Percentiles rank a stretch among this genome's conserved stretches.
Conservation (phyloP, 2,888 invertebrate species). For the Netelia melanura region DNA sequence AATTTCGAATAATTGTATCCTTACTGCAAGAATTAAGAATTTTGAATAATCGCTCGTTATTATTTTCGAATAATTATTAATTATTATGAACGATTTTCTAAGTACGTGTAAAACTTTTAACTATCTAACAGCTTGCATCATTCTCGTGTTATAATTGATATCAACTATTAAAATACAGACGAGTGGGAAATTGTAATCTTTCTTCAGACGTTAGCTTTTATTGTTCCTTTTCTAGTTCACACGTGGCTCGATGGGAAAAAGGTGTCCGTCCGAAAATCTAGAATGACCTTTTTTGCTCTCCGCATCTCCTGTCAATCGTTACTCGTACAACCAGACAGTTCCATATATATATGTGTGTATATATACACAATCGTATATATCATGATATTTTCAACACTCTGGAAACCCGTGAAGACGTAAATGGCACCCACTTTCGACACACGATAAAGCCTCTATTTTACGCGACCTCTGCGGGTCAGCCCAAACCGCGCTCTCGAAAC, state of each 20-base stretch:
- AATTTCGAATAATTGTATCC: too few species aligned
- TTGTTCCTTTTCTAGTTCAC: background rate
- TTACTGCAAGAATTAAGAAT: too few species aligned
- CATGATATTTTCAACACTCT: background rate
- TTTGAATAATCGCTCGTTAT: too few species aligned
- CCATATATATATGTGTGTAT: background rate
- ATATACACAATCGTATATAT: background rate
- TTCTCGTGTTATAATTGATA: background rate
- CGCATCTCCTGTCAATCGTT: background rate
- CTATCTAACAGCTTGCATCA: too few species aligned
- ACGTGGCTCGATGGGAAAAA: background rate
- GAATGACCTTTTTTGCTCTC: background rate
- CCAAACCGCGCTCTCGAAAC: background rate
- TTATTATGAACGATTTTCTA: background rate
- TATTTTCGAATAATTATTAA: too few species aligned
- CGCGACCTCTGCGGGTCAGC: conserved; percentile 5
- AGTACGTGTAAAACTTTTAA: background rate
- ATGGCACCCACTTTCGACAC: conserved; percentile 11
- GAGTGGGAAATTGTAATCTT: background rate
- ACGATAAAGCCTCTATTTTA: conserved; percentile 11
- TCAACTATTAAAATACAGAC: background rate
- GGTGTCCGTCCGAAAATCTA: background rate
- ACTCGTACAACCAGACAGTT: background rate
- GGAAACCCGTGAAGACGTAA: background rate
- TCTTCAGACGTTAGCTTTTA: background rate